These are phyloP conservation scores for Autographa pulchrina DNA, from an alignment of 2,888 invertebrate genomes.

Conservation along the genomic window DNA sequence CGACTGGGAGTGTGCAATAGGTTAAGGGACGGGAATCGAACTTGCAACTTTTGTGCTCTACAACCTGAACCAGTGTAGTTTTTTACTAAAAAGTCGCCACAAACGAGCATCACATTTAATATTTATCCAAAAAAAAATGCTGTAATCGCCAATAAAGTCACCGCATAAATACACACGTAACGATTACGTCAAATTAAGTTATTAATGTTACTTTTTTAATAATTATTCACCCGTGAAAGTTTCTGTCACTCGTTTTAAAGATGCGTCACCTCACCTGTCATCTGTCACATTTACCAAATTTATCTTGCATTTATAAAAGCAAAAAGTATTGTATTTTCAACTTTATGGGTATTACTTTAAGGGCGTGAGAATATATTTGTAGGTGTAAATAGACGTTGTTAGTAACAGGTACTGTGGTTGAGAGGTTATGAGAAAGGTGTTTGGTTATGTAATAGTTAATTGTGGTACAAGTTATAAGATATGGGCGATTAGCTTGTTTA, in stretches of 20 bases:
- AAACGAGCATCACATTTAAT: too few species aligned
- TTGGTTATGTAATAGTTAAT: slow-evolving; percentile 68
- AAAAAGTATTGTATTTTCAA: slow-evolving; percentile 8
- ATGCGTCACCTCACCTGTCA: slow-evolving; percentile 56
- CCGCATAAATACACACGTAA: slow-evolving; percentile 18
- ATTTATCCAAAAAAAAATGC: too few species aligned
- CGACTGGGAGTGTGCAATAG: too few species aligned
- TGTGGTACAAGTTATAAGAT: slow-evolving; percentile 57
- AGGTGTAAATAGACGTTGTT: slow-evolving; percentile 31
- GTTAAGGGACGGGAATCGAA: too few species aligned
- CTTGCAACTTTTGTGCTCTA: too few species aligned
- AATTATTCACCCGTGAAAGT: slow-evolving; percentile 52
- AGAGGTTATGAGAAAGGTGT: slow-evolving; percentile 82
- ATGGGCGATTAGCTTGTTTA: too few species aligned
- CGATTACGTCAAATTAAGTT: slow-evolving; percentile 30
- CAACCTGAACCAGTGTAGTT: too few species aligned
- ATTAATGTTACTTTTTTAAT: slow-evolving; percentile 39
- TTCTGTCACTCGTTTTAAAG: slow-evolving; percentile 36
- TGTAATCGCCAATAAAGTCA: slow-evolving; percentile 1
- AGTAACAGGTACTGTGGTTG: slow-evolving; percentile 64
- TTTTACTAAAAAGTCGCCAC: too few species aligned
- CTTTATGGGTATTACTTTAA: background rate
- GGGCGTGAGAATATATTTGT: slow-evolving; percentile 3
- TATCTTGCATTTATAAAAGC: background rate
- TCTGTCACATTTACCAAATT: slow-evolving; percentile 42